Evolutionary conservation across 2,113 vertebrate genomes (phyloP), one percentile per base, ranked within the genome.

Genomic region (Sisor rabdophorus): DNA sequence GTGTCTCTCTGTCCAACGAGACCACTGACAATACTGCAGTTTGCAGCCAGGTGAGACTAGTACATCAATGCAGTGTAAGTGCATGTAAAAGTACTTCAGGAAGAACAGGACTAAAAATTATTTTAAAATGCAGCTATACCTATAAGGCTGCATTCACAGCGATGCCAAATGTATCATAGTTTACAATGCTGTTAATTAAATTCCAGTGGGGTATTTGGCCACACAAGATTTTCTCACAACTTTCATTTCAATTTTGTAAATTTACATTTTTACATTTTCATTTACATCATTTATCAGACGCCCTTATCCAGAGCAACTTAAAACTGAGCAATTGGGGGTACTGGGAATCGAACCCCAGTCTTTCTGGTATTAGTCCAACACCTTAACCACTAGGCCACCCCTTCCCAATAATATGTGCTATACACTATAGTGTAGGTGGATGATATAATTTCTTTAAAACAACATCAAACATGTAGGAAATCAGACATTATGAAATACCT

Each of bases 391-490:
- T n/a, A n/a, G n/a, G n/a, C n/a, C n/a, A n/a, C n/a, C 74, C 64
- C 82, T 60, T 71, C 82, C 81, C 67, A 13, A 16, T 17, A 32
- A 74, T 73, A 60, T 70, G 76, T 55, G 80, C 75, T 32, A 40
- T 61, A 81, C 83, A 82, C 83, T 84, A 86, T 47, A 72, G 44
- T 48, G 65, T n/a, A 75, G 78, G 65, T 61, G 69, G 86, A 87
- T 24, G 22, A 24, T 24, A 47, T 47, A 9, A 48, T 67, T 16
- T 9, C 7, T 67, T 67, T 24, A 79, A 80, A 36, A 3, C 40
- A 60, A 89, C 89, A 88, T 89, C 86, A 90, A 88, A 90, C 82
- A 71, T 32, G 75, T 82, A 89, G 89, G 3, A 71, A 53, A 6
- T 19, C 40, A 26, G 36, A 5, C 20, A 55, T 54, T 47, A 32